Evolutionary conservation across 2,797 vertebrate species (phyloP).

Genomic region (Gambelia wislizenii): DNA sequence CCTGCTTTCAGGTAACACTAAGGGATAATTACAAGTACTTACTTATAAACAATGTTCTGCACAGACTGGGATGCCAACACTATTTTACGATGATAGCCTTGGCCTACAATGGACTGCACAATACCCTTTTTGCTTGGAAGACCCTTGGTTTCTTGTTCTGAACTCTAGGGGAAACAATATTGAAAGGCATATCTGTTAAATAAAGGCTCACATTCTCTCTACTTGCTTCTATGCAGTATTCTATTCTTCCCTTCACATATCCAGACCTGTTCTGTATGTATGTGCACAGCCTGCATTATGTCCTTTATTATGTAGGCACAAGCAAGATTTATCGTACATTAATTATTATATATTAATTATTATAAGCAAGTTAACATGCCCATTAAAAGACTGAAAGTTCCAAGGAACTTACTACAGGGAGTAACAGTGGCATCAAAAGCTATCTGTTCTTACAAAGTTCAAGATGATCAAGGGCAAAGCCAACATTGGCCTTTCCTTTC

Average conservation of each 20-base stretch:
- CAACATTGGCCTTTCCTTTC: not conserved
- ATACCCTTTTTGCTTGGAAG: conserved; percentile 98
- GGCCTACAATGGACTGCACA: conserved; percentile 95
- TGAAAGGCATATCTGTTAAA: conserved; percentile 24
- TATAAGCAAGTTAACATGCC: not conserved
- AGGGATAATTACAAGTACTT: conserved; percentile 60
- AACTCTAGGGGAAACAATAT: conserved; percentile 82
- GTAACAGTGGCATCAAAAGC: not conserved
- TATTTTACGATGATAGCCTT: conserved; percentile 98
- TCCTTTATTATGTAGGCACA: not conserved
- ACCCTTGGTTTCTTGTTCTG: conserved; percentile 96
- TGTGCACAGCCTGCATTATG: not conserved
- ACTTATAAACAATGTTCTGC: conserved; percentile 97
- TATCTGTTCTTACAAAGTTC: not conserved
- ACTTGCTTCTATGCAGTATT: not conserved
- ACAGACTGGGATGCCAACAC: conserved; percentile 95
- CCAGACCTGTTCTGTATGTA: not conserved
- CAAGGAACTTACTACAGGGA: not conserved
- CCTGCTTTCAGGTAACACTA: too few species aligned
- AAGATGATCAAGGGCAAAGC: not conserved
- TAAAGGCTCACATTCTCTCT: not conserved
- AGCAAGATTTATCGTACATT: not conserved
- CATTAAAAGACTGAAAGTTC: not conserved
- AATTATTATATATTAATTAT: not conserved
- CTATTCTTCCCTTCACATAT: not conserved